A percentile compares a stretch with the other conserved stretches of the same genome.
Conservation (phyloP, 2,888 invertebrate species). For the Piscicola geometra region DNA sequence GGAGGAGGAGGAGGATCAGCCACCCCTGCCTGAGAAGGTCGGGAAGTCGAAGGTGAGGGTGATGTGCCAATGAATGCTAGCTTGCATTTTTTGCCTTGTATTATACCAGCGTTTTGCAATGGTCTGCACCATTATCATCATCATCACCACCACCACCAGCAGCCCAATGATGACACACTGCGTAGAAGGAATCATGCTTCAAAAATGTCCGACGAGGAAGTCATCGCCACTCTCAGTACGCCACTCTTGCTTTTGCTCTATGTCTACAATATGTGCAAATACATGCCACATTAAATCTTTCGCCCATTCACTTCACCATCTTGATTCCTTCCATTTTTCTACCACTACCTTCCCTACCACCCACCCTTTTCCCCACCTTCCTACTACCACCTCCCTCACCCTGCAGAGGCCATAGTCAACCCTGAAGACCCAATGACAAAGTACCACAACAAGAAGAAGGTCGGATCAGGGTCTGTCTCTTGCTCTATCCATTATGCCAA, state of each 20-base stretch:
- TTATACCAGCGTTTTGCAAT: neutral
- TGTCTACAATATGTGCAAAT: no score
- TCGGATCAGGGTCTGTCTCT: conserved; percentile 70
- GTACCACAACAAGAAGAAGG: conserved; percentile 75
- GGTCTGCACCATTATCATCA: neutral
- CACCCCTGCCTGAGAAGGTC: conserved; percentile 31
- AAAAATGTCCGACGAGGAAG: conserved; percentile 67
- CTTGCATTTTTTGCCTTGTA: no score
- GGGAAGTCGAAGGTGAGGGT: conserved; percentile 18
- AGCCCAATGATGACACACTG: conserved; percentile 49
- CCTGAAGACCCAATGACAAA: conserved; percentile 73
- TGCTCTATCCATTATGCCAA: neutral
- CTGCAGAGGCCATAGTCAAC: conserved; percentile 67
- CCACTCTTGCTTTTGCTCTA: neutral
- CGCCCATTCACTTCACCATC: no score
- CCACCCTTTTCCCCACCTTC: neutral
- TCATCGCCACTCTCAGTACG: conserved; percentile 64
- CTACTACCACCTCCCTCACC: conserved; percentile 23
- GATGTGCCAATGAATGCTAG: no score
- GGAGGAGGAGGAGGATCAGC: conserved; percentile 21
- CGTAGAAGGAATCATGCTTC: conserved; percentile 62
- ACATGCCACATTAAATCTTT: no score
- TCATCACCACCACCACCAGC: conserved; percentile 44
- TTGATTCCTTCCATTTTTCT: no score
- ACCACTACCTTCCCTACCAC: no score